Evolutionary conservation across 2,888 invertebrate species (phyloP).

Genomic region (Heteromyza rotundicornis): DNA sequence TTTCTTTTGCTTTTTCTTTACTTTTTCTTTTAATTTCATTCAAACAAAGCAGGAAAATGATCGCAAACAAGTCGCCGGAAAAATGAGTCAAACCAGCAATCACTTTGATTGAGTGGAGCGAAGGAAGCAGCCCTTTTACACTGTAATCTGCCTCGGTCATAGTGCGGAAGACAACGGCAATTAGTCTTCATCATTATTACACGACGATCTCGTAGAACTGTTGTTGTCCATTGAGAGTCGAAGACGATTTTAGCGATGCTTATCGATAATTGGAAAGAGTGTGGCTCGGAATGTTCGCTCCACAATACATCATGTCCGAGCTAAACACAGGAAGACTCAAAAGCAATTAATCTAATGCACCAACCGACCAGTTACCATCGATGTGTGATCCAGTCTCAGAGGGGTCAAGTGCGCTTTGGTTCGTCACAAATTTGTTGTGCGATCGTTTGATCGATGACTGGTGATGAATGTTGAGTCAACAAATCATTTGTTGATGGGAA

Average conservation of each 20-base stretch:
- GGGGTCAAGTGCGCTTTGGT: constrained; percentile 11
- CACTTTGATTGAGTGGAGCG: constrained; percentile 14
- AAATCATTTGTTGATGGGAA: constrained; percentile 38
- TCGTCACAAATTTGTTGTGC: constrained; percentile 37
- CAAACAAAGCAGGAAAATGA: not conserved
- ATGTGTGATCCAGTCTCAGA: not conserved
- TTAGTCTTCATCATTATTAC: constrained; percentile 35
- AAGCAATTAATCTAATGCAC: constrained; percentile 15
- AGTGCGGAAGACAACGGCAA: constrained; percentile 30
- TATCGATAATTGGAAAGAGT: constrained; percentile 1
- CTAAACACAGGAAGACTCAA: not conserved
- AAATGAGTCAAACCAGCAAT: constrained; percentile 21
- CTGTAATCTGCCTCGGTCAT: constrained; percentile 4
- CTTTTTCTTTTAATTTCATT: too few relatives aligned
- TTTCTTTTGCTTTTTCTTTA: not conserved
- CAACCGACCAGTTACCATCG: not conserved
- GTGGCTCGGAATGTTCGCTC: not conserved
- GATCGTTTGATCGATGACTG: constrained; percentile 18
- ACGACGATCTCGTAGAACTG: not conserved
- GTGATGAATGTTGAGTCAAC: constrained; percentile 49
- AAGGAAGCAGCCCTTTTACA: constrained; percentile 1
- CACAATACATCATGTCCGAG: constrained; percentile 2
- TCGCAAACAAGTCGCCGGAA: not conserved
- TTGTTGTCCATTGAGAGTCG: not conserved
- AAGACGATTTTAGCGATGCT: not conserved